These are phyloP conservation scores for Ylistrum balloti DNA, from an alignment of 1,140 invertebrate species.

Conservation along the genomic window DNA sequence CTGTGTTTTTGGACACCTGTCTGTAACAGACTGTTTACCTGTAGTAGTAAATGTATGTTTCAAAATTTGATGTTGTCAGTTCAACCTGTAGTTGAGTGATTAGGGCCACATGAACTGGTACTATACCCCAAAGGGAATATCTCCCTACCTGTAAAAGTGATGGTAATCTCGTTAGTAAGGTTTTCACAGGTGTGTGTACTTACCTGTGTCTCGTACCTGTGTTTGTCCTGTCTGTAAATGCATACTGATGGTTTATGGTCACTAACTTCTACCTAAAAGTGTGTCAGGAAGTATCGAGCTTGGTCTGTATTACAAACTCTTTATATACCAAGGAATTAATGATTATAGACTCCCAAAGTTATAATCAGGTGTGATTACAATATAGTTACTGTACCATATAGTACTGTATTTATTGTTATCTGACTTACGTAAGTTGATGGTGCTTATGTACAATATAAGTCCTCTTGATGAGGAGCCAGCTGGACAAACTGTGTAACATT, in stretches of 20 bases:
- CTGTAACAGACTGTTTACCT: too few relatives aligned
- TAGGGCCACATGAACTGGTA: background rate
- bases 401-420: too few relatives aligned
- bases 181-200: background rate
- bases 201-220: background rate
- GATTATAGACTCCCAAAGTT: too few relatives aligned
- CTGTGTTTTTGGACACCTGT: background rate
- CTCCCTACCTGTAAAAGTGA: background rate
- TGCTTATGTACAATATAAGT: too few relatives aligned
- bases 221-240: background rate
- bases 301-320: too few relatives aligned
- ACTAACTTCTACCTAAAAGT: background rate
- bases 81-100: slow-evolving; percentile 7
- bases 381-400: too few relatives aligned
- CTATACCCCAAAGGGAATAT: slow-evolving; percentile 33
- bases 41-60: background rate
- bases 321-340: too few relatives aligned
- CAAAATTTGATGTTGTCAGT: background rate
- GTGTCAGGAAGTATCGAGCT: background rate
- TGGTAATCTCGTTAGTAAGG: slow-evolving; percentile 38
- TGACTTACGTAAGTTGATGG: too few relatives aligned
- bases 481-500: too few relatives aligned
- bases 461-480: too few relatives aligned
- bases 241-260: background rate
- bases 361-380: too few relatives aligned